Evolutionary conservation across 92 coral and sea anemone genomes (phyloP).

Genomic region (Chrysogorgia sp.): DNA sequence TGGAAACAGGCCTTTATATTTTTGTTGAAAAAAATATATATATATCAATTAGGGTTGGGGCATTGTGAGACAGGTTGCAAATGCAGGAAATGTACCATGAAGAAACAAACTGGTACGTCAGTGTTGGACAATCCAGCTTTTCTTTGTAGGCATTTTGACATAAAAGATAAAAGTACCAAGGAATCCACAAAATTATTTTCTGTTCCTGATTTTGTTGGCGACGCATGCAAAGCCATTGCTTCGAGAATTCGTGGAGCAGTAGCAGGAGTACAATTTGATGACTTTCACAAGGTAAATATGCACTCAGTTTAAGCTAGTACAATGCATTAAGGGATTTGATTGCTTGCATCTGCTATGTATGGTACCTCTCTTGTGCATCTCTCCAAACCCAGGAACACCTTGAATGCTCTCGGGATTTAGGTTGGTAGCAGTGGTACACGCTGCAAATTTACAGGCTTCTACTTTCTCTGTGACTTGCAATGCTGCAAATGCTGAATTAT

Average conservation of each 20-base stretch:
- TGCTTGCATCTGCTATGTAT: neutral
- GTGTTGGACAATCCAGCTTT: neutral
- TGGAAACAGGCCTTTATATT: too few relatives aligned
- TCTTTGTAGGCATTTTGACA: conserved; percentile 83
- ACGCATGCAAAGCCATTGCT: conserved; percentile 97
- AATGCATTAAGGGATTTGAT: neutral
- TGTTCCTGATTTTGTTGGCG: conserved; percentile 99
- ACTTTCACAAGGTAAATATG: conserved; percentile 86
- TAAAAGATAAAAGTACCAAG: conserved; percentile 73
- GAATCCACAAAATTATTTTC: conserved; percentile 96
- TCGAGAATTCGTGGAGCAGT: conserved; percentile 99
- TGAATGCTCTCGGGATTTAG: too few relatives aligned
- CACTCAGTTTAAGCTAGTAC: neutral
- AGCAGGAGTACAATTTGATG: conserved; percentile 99
- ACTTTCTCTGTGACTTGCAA: neutral
- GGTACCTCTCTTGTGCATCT: neutral
- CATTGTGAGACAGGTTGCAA: too few relatives aligned
- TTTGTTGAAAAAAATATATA: too few relatives aligned
- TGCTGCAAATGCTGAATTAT: neutral
- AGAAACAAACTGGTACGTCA: neutral
- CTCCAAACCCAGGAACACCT: too few relatives aligned
- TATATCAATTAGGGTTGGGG: too few relatives aligned
- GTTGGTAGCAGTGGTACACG: too few relatives aligned
- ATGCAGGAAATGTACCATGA: too few relatives aligned
- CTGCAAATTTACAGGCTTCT: too few relatives aligned